Evolutionary conservation across 2,888 invertebrate species (phyloP), one percentile per base, ranked within the genome.

Genomic region (Auanema sp.): DNA sequence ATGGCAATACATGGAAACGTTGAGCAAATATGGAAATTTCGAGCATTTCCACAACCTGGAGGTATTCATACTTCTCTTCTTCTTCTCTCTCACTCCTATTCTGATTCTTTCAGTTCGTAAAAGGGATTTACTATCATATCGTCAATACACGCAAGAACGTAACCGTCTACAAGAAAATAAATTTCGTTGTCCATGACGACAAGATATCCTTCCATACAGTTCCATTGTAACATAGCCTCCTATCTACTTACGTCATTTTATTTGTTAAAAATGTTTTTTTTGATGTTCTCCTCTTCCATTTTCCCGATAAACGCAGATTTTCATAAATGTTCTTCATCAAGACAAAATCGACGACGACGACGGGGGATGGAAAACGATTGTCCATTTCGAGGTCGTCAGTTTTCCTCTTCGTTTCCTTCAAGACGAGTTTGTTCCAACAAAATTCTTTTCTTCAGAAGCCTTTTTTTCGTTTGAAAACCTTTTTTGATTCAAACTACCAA

Each of bases 1-100:
- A 54, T 60, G n/a, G 41, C 54, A 53, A 10, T 60, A 60, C 23
- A 44, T 60, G 54, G 47, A 12, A 23, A 23, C n/a, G 16, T 23
- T 60, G 18, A 49, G 54, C 1, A n/a, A 54, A 14, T 16, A 47
- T 10, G 60, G 60, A 54, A 53, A 43, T 6, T 60, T 42, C 44
- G 25, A 49, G 1, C 3, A n/a, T 12, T n/a, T n/a, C 2, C 18
- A 54, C 12, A 14, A 54, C 4, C 6, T 60, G 10, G 54, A 60
- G 18, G 60, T 60, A 23, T 24, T 52, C 6, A 10, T n/a, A n/a
- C 18, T 14, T 14, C 25, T 52, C 21, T n/a, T n/a, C 11, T 43
- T 5, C 18, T 16, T 18, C 18, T 47, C 18, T 47, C 47, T 14
- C 43, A 43, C n/a, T n/a, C 43, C 12, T 14, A 47, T 18, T 16